Evolutionary conservation across 1,140 invertebrate genomes (phyloP).

Genomic region (Bombus breviceps): DNA sequence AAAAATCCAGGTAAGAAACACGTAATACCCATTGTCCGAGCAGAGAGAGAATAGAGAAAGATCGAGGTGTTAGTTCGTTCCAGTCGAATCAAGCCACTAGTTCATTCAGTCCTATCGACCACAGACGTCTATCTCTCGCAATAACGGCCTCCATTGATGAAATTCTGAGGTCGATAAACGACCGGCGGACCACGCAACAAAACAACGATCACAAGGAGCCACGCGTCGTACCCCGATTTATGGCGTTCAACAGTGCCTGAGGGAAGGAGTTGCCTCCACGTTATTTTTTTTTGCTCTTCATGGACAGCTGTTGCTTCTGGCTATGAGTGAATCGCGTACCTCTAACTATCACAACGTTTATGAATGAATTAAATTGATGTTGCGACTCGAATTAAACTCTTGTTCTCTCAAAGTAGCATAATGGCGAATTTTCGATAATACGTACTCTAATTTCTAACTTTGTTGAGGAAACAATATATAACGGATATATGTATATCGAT

Average conservation of each 20-base stretch:
- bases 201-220: constrained; percentile 11
- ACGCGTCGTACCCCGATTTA: constrained; percentile 6
- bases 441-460: too few species aligned
- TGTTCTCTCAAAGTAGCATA: not conserved
- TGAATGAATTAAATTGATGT: not conserved
- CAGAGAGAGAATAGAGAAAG: not conserved
- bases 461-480: too few species aligned
- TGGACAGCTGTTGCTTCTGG: constrained; percentile 16
- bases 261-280: not conserved
- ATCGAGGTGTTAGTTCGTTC: not conserved
- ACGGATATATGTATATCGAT: too few species aligned
- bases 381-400: not conserved
- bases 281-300: not conserved
- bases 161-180: constrained; percentile 29
- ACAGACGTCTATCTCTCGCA: constrained; percentile 15
- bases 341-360: not conserved
- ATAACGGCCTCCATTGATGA: constrained; percentile 34
- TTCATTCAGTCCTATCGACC: constrained; percentile 27
- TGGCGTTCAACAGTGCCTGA: not conserved
- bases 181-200: constrained; percentile 5
- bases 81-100: constrained; percentile 1
- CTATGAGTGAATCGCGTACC: not conserved
- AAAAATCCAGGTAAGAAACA: constrained; percentile 1
- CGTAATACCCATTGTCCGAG: not conserved
- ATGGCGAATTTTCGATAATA: too few species aligned